Conservation (phyloP, 2,797 vertebrate species). For the Ambastaia sidthimunki region DNA sequence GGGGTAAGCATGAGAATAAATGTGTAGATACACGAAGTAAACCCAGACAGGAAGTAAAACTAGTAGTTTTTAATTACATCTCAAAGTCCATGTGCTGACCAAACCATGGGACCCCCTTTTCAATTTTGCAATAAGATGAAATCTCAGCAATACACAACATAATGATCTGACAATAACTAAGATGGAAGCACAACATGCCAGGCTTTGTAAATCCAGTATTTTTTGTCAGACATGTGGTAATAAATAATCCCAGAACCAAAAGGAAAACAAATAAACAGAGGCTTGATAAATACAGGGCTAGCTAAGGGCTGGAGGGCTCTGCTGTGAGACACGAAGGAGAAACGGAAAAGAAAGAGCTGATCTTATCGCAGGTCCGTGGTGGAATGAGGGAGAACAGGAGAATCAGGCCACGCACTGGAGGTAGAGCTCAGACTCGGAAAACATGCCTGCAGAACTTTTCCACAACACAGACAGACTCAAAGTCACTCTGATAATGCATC, state of each 20-base stretch:
- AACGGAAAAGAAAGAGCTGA: constrained; percentile 63
- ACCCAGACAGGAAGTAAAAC: not conserved
- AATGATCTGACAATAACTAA: constrained; percentile 72
- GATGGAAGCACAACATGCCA: constrained; percentile 67
- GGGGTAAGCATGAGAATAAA: constrained; percentile 27
- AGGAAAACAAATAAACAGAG: constrained; percentile 76
- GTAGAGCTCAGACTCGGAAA: constrained; percentile 29
- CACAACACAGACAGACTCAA: constrained; percentile 33
- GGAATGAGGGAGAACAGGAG: constrained; percentile 26
- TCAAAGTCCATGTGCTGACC: not conserved
- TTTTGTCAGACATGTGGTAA: constrained; percentile 77
- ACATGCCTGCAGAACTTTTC: constrained; percentile 52
- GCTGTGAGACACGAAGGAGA: constrained; percentile 62
- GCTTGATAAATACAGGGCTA: constrained; percentile 72
- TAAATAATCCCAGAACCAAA: constrained; percentile 79
- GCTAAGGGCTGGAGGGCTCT: constrained; percentile 71
- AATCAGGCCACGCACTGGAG: constrained; percentile 26
- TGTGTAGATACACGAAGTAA: constrained; percentile 4
- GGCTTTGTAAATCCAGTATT: constrained; percentile 71
- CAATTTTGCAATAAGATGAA: constrained; percentile 13
- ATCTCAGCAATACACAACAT: constrained; percentile 60
- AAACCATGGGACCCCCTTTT: not conserved
- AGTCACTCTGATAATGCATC: constrained; percentile 21
- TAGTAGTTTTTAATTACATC: not conserved
- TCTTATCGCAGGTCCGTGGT: constrained; percentile 60